Percentiles rank a stretch among this genome's conserved stretches.
phyloP scores from a whole-genome alignment of 2,888 invertebrate species.

The Gymnocheta viridis region DNA sequence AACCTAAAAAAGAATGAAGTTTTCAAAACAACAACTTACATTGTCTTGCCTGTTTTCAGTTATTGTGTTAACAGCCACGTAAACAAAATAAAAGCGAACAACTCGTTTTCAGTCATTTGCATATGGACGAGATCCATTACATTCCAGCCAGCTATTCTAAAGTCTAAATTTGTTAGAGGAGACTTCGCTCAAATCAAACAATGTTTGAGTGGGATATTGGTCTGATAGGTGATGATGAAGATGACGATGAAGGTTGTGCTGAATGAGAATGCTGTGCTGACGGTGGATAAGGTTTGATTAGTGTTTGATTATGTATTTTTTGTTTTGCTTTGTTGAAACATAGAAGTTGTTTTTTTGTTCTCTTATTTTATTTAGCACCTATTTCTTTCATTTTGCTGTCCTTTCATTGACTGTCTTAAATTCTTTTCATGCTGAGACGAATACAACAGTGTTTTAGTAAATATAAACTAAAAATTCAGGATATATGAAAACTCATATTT shows the following conservation, averaged over 20 bases:
- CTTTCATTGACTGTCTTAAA: neutral
- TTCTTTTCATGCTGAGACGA: conserved; percentile 24
- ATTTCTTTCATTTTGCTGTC: conserved; percentile 5
- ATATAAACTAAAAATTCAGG: too few relatives aligned
- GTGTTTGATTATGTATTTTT: conserved; percentile 48
- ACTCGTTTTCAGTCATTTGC: conserved; percentile 62
- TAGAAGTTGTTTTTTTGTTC: conserved; percentile 5
- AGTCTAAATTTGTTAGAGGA: conserved; percentile 36
- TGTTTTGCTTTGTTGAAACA: neutral
- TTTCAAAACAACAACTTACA: conserved; percentile 21
- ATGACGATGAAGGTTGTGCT: neutral
- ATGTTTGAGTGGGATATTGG: neutral
- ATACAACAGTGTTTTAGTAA: conserved; percentile 19
- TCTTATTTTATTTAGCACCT: conserved; percentile 2
- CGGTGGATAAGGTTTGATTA: conserved; percentile 29
- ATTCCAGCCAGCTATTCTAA: neutral
- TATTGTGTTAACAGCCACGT: conserved; percentile 15
- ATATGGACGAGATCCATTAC: neutral
- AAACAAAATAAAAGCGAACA: conserved; percentile 32
- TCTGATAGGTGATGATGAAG: neutral
- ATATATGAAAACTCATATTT: too few relatives aligned
- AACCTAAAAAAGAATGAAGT: neutral
- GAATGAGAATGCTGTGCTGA: too few relatives aligned
- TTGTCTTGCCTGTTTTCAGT: conserved; percentile 28
- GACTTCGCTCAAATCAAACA: conserved; percentile 24